Evolutionary conservation across 2,113 vertebrate species (phyloP), one percentile per base, ranked within the genome.

Genomic region (Bungarus multicinctus): DNA sequence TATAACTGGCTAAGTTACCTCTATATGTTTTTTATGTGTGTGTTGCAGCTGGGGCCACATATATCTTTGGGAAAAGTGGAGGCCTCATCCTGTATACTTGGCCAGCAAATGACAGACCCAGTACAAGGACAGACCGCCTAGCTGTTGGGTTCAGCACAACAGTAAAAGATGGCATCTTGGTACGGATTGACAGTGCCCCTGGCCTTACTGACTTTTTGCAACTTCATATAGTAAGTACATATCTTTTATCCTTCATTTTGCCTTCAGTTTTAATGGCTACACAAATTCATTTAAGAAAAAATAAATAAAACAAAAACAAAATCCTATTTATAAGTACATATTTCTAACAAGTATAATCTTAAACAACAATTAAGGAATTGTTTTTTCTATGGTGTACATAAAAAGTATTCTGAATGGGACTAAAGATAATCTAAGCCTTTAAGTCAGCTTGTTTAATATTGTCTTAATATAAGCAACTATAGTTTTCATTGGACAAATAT

Each of bases 31-130:
- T 94, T 34, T 0, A 57, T 92, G 96, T 92, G 87, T 93, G 60
- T 96, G 96, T 96, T 91, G 2, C 96, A 99, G 99, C 99, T 96
- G 99, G 99, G 90, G 98, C 99, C 74, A 99, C 99, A 0, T 99
- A 99, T 91, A 99, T 99, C 97, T 99, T 99, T 95, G 99, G 99
- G 43, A 99, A 99, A 96, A 99, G 98, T 7, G 99, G 99, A 10
- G 99, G 99, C 64, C 98, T 99, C 95, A 99, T 99, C 95, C 98
- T 98, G 0, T 99, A 99, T 96, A 99, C 99, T 8, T 99, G 99
- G 99, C 99, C 99, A 47, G 98, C 98, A 90, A 99, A 99, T 2
- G 99, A 99, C 96, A 97, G 99, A 91, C 99, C 99, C 0, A 99
- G 99, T 97, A 99, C 99, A 0, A 98, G 99, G 94, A 99, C 99